Base-by-base conservation (phyloP, 2,797 vertebrate species). In the Pangasius sanitwongsei region DNA sequence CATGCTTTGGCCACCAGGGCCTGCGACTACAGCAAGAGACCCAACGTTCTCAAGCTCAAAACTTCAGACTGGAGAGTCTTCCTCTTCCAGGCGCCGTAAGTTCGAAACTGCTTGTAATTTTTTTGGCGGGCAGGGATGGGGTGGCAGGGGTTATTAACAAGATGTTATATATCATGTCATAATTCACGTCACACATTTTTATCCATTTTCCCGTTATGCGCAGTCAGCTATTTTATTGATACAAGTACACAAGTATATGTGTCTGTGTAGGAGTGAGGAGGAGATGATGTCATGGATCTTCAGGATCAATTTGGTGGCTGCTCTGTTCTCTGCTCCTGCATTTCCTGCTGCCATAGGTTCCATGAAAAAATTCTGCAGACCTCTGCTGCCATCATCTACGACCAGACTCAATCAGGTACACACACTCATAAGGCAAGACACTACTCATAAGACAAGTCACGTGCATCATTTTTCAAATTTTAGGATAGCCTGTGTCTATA, bases 221-320 rank as follows among this genome's bases (percentile, higher is more conserved):
- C 55, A 37, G 31, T 6, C 16, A 37, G 28, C 4, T 44, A 44
- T 44, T 44, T 57, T 57, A 57, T 4, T 34, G 28, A 6, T n/a
- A 18, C 0, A 53, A n/a, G 48, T 57, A 7, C 28, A 81, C 63
- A 28, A 37, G 18, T 89, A 31, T 44, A 5, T 75, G 48, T 85
- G n/a, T 88, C 11, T 82, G 48, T 90, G 4, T 87, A 99, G 98
- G 94, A 98, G 97, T 86, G 98, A 98, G 92, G 98, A 98, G 91
- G 98, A 99, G 93, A 99, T 99, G 98, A 96, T 98, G 90, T 99
- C 98, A 41, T 99, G 98, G 98, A 98, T 99, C 91, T 97, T 98
- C 91, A 93, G 98, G 90, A 98, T 99, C 94, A 99, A 99, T 94
- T 95, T 99, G 6, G 98, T 99, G 87, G 98, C 98, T 0, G 97